Percentiles rank a stretch among this genome's conserved stretches.
Conservation (phyloP, 2,888 invertebrate genomes). For the Mesorhabditis spiculigera region DNA sequence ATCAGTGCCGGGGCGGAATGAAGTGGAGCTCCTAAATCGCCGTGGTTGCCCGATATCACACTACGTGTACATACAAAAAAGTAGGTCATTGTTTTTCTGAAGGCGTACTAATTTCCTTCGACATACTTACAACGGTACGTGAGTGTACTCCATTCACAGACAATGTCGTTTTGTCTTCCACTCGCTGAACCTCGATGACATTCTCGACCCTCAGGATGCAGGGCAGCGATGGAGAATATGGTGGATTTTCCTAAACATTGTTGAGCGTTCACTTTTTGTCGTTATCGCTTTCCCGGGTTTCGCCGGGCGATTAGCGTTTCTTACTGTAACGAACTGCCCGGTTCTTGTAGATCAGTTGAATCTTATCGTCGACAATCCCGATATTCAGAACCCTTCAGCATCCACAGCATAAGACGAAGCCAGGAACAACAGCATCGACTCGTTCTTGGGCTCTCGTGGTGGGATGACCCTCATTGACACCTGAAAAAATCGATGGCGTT, state of each 20-base stretch:
- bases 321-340: too few species aligned
- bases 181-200: not conserved
- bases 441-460: not conserved
- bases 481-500: not conserved
- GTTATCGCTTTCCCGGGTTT: too few species aligned
- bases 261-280: too few species aligned
- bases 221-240: not conserved
- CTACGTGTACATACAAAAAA: too few species aligned
- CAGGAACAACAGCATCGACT: constrained; percentile 4
- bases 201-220: constrained; percentile 6
- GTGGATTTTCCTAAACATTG: not conserved
- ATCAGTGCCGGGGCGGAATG: constrained; percentile 28
- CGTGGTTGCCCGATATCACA: too few species aligned
- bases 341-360: not conserved
- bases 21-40: constrained; percentile 10
- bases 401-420: not conserved
- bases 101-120: too few species aligned
- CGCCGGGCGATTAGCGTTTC: too few species aligned
- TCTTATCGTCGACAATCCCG: constrained; percentile 4
- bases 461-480: not conserved
- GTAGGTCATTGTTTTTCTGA: too few species aligned
- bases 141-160: not conserved
- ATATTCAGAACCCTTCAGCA: not conserved
- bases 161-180: not conserved
- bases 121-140: not conserved